Evolutionary conservation across 2,888 invertebrate species (phyloP).

Genomic region (Hemistola chrysoprasaria): DNA sequence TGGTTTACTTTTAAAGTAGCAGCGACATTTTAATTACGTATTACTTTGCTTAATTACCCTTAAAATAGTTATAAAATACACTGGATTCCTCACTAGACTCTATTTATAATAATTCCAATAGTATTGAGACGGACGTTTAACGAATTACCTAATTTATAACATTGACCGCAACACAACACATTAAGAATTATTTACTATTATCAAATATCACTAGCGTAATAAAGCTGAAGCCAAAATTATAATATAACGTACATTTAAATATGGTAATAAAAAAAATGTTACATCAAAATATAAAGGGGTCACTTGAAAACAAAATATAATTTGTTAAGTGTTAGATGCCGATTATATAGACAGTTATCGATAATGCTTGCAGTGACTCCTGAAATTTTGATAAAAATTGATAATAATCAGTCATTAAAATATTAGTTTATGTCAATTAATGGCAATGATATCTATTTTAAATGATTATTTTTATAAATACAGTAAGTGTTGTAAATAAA

Average conservation of each 20-base stretch:
- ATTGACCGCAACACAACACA: slow-evolving; percentile 39
- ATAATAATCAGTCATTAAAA: slow-evolving; percentile 64
- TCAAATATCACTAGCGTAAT: slow-evolving; percentile 47
- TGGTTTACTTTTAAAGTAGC: slow-evolving; percentile 28
- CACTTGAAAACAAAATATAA: no score
- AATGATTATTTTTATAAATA: no score
- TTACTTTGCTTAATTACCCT: slow-evolving; percentile 43
- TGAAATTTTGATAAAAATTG: slow-evolving; percentile 37
- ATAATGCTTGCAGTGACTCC: no score
- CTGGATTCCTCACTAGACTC: slow-evolving; percentile 38
- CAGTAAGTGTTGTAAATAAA: slow-evolving; percentile 17
- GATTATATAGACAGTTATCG: no score
- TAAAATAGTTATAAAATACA: slow-evolving; percentile 46
- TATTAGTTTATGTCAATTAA: slow-evolving; percentile 40
- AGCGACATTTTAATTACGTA: slow-evolving; percentile 33
- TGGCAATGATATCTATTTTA: not conserved
- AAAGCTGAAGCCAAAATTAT: slow-evolving; percentile 64
- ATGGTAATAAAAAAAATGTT: not conserved
- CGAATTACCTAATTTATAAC: slow-evolving; percentile 38
- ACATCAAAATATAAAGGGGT: slow-evolving; percentile 22
- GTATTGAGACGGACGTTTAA: slow-evolving; percentile 31
- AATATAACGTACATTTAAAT: slow-evolving; percentile 30
- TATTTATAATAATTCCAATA: slow-evolving; percentile 39
- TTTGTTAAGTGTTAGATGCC: no score
- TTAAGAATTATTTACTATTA: slow-evolving; percentile 47